Percentiles rank a stretch among this genome's conserved stretches.
These are phyloP conservation scores for Seriola rivoliana DNA, from an alignment of 2,113 vertebrate species.

Conservation along the genomic window DNA sequence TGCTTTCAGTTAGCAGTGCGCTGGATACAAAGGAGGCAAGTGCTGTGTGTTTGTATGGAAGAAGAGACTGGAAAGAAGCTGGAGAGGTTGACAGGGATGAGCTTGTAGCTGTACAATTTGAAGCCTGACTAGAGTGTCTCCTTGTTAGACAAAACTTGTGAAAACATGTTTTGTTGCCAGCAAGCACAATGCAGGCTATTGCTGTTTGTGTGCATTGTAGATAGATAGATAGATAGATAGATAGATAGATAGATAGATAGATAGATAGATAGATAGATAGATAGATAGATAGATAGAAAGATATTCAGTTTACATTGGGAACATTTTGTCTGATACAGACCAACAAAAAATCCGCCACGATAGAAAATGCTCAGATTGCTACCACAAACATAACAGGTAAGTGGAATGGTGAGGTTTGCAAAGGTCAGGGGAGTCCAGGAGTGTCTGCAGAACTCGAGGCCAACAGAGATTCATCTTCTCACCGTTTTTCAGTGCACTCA, in stretches of 20 bases:
- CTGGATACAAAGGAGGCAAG: neutral
- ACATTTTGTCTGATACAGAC: too few species aligned
- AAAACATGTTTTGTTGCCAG: slow-evolving; percentile 5
- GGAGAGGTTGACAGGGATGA: neutral
- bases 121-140: neutral
- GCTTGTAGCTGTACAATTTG: neutral
- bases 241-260: neutral
- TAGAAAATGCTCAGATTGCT: too few species aligned
- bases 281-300: too few species aligned
- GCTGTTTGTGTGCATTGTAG: neutral
- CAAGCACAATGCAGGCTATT: neutral
- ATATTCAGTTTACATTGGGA: too few species aligned
- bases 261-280: neutral
- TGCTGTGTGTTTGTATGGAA: neutral
- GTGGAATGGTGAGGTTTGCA: slow-evolving; percentile 27
- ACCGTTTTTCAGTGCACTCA: slow-evolving; percentile 15
- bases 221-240: too few species aligned
- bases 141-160: slow-evolving; percentile 9
- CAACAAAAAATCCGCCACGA: too few species aligned
- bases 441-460: slow-evolving; percentile 40
- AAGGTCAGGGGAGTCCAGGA: slow-evolving; percentile 50
- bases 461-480: slow-evolving; percentile 51
- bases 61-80: neutral
- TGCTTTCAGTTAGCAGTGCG: slow-evolving; percentile 4
- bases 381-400: slow-evolving; percentile 13